These are phyloP conservation scores for Monopterus albus DNA, from an alignment of 2,113 vertebrate genomes.

Conservation along the genomic window DNA sequence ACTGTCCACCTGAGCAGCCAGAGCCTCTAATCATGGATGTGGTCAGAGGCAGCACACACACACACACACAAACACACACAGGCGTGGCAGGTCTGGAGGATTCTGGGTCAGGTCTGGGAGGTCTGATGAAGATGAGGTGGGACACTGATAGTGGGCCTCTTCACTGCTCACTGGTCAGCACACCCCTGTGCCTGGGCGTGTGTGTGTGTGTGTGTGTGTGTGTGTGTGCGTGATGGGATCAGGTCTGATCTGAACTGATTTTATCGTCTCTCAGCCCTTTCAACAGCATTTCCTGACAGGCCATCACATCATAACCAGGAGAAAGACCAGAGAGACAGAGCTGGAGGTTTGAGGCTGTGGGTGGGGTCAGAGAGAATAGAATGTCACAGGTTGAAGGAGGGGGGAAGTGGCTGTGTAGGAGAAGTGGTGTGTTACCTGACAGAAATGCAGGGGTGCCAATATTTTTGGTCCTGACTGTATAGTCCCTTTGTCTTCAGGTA, in stretches of 20 bases:
- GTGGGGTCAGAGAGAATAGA: neutral
- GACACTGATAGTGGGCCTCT: constrained; percentile 64
- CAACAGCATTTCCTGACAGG: constrained; percentile 62
- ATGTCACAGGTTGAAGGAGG: constrained; percentile 6
- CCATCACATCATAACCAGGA: constrained; percentile 47
- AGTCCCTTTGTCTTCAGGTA: too few species aligned
- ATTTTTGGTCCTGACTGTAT: too few species aligned
- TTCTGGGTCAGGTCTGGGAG: constrained; percentile 76
- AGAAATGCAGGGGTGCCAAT: too few species aligned
- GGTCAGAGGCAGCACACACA: constrained; percentile 50
- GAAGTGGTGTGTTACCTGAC: too few species aligned
- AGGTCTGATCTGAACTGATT: constrained; percentile 66
- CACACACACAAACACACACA: neutral
- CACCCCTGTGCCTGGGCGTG: constrained; percentile 29
- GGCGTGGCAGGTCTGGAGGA: constrained; percentile 56
- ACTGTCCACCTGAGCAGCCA: constrained; percentile 75
- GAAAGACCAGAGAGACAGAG: constrained; percentile 17
- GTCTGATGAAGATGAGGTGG: constrained; percentile 74
- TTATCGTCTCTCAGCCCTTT: constrained; percentile 47
- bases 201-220: constrained; percentile 22
- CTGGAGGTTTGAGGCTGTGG: neutral
- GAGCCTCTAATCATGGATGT: constrained; percentile 37
- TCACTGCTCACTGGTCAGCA: constrained; percentile 61
- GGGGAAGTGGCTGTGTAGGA: too few species aligned
- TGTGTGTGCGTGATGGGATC: constrained; percentile 41